phyloP scores from a whole-genome alignment of 92 coral and sea anemone species.

The Paragorgia papillata region DNA sequence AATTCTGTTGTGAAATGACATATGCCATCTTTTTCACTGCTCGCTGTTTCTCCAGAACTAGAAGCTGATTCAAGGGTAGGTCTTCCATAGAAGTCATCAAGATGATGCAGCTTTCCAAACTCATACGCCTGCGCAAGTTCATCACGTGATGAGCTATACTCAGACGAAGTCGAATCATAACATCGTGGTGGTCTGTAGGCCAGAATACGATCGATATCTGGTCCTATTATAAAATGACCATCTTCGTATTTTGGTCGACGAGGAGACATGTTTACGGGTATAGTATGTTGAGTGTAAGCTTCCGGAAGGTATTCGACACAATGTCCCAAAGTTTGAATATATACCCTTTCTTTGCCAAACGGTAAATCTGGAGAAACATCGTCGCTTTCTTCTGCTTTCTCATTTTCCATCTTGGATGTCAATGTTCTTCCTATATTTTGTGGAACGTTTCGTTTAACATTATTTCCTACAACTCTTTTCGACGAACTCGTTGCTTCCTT shows the following conservation, averaged over 20 bases:
- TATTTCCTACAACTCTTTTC: background rate
- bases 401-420: background rate
- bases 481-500: background rate
- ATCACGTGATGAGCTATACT: constrained; percentile 99
- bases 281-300: background rate
- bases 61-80: constrained; percentile 98
- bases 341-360: constrained; percentile 30
- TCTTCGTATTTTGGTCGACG: constrained; percentile 43
- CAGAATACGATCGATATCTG: constrained; percentile 62
- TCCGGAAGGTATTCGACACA: background rate
- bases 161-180: constrained; percentile 98
- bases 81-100: constrained; percentile 90
- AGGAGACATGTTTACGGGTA: constrained; percentile 24
- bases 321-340: constrained; percentile 26
- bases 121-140: constrained; percentile 92
- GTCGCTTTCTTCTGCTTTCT: constrained; percentile 1
- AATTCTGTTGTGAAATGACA: constrained; percentile 81
- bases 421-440: background rate
- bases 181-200: constrained; percentile 81
- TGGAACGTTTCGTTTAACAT: background rate
- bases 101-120: constrained; percentile 91
- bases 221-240: constrained; percentile 37
- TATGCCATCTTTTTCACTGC: constrained; percentile 96
- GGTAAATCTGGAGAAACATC: constrained; percentile 20
- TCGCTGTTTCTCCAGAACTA: constrained; percentile 88